These are phyloP conservation scores for Stenichneumon culpator DNA, from an alignment of 2,888 invertebrate genomes.

Conservation along the genomic window DNA sequence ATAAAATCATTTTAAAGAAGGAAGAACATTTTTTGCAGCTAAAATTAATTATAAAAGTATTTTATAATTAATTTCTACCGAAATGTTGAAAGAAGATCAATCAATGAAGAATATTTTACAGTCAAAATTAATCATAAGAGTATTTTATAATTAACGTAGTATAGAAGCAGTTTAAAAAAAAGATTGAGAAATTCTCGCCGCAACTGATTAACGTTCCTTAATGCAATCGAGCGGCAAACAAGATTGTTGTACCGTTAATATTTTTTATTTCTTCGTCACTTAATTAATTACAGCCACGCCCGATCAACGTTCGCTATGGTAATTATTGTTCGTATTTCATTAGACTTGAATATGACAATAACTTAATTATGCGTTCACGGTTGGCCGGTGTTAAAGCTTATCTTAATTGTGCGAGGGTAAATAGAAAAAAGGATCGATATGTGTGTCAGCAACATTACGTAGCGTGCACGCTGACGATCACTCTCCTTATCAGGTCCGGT, in stretches of 20 bases:
- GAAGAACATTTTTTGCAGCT: too few species aligned
- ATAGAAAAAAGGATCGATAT: conserved; percentile 7
- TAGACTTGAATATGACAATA: neutral
- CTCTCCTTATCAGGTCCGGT: conserved; percentile 17
- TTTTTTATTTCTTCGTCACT: neutral
- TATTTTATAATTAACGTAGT: too few species aligned
- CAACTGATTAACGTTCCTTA: neutral
- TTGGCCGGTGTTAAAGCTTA: neutral
- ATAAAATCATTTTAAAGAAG: neutral
- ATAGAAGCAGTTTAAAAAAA: neutral
- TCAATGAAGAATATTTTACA: too few species aligned
- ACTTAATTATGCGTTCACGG: neutral
- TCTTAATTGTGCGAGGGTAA: neutral
- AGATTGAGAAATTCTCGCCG: neutral
- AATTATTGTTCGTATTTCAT: neutral
- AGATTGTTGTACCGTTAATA: neutral
- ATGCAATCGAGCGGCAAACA: neutral
- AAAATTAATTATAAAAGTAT: too few species aligned
- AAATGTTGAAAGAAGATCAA: too few species aligned
- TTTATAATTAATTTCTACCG: too few species aligned
- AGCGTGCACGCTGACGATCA: conserved; percentile 11
- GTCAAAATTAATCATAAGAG: too few species aligned
- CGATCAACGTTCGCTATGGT: neutral
- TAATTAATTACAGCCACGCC: neutral
- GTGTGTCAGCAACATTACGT: neutral